Evolutionary conservation across 1,140 invertebrate genomes (phyloP).

Genomic region (Sarcophaga peregrina): DNA sequence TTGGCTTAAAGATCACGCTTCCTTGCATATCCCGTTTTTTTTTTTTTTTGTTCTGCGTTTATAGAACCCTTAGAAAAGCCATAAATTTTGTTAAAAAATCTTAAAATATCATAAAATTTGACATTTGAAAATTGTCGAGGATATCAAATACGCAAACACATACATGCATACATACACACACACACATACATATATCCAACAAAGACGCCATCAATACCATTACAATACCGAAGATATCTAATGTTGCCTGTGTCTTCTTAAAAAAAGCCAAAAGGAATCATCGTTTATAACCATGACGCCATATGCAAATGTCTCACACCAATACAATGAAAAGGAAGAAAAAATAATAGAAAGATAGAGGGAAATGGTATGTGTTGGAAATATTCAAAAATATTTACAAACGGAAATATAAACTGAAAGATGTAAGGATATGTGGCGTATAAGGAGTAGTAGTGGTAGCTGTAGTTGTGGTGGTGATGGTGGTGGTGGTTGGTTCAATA

Average conservation of each 20-base stretch:
- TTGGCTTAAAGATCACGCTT: conserved; percentile 24
- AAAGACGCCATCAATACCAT: conserved; percentile 31
- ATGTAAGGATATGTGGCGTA: neutral
- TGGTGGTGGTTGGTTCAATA: neutral
- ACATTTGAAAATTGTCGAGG: conserved; percentile 46
- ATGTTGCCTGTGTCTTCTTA: neutral
- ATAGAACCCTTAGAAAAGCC: conserved; percentile 9
- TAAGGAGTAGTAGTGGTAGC: conserved; percentile 6
- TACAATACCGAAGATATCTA: neutral
- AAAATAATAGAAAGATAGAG: neutral
- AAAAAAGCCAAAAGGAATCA: conserved; percentile 6
- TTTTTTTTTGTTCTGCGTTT: neutral
- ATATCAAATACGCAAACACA: neutral
- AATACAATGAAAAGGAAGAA: neutral
- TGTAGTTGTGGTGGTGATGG: too few species aligned
- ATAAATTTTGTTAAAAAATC: conserved; percentile 41
- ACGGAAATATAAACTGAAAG: neutral
- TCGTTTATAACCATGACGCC: conserved; percentile 33
- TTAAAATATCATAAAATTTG: conserved; percentile 47
- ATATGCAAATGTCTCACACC: conserved; percentile 44
- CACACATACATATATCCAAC: too few species aligned
- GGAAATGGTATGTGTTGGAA: neutral
- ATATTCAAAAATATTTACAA: neutral
- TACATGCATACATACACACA: neutral
- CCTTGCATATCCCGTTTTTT: neutral